Conservation (phyloP, 2,888 invertebrate species). For the Agapostemon virescens region DNA sequence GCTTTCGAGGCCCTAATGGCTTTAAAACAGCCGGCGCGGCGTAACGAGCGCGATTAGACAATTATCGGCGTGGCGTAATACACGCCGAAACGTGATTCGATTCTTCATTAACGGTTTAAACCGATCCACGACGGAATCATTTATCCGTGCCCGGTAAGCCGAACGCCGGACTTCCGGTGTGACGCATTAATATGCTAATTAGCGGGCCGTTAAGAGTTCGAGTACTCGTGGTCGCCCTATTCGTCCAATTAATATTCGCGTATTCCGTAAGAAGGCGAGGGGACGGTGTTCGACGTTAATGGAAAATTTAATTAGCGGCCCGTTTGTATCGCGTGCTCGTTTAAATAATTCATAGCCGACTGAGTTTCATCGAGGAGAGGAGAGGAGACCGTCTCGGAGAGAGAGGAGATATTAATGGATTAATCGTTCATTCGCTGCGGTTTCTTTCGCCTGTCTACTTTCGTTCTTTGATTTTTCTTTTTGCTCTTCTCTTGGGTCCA, state of each 20-base stretch:
- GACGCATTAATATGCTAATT: constrained; percentile 19
- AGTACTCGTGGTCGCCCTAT: neutral
- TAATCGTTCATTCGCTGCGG: neutral
- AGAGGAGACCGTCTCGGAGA: neutral
- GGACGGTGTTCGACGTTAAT: constrained; percentile 17
- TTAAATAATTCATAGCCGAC: constrained; percentile 15
- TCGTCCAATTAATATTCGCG: constrained; percentile 5
- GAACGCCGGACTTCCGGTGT: neutral
- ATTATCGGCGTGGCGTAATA: constrained; percentile 15
- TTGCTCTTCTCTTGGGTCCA: neutral
- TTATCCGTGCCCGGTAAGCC: neutral
- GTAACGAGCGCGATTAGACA: constrained; percentile 10
- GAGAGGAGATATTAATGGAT: constrained; percentile 4
- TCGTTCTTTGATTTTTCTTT: neutral
- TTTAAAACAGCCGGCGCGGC: constrained; percentile 10
- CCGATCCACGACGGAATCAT: constrained; percentile 29
- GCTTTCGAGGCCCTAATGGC: constrained; percentile 23
- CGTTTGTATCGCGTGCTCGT: neutral
- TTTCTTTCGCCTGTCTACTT: neutral
- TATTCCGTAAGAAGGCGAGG: neutral
- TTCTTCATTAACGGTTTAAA: constrained; percentile 52
- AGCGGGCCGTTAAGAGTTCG: neutral
- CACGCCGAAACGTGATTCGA: constrained; percentile 26
- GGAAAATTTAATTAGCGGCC: constrained; percentile 15
- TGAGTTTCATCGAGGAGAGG: neutral